Evolutionary conservation across 2,888 invertebrate species (phyloP).

Genomic region (Scotopteryx bipunctaria): DNA sequence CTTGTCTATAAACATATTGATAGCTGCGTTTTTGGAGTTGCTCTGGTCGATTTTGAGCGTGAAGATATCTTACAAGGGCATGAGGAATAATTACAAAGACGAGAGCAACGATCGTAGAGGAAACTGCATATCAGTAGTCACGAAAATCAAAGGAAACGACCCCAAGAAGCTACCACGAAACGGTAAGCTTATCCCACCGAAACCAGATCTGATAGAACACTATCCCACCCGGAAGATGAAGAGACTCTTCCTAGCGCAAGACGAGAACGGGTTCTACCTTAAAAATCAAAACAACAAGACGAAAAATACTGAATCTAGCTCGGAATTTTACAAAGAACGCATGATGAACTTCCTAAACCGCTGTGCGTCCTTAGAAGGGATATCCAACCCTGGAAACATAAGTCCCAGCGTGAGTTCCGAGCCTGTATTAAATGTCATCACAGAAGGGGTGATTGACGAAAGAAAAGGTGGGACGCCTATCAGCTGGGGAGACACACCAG

Average conservation of each 20-base stretch:
- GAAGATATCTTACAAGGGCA: conserved; percentile 84
- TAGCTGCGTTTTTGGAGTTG: conserved; percentile 82
- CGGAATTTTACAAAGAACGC: conserved; percentile 74
- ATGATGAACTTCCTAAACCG: conserved; percentile 75
- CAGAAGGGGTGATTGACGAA: conserved; percentile 49
- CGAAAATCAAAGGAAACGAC: conserved; percentile 82
- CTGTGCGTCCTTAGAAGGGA: conserved; percentile 65
- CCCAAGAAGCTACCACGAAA: conserved; percentile 66
- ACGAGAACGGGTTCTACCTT: conserved; percentile 70
- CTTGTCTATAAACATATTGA: conserved; percentile 83
- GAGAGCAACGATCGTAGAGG: conserved; percentile 72
- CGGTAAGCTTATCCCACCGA: conserved; percentile 67
- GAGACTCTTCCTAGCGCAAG: conserved; percentile 74
- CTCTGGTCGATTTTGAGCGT: conserved; percentile 85
- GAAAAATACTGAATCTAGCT: conserved; percentile 71
- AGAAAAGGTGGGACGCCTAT: conserved; percentile 56
- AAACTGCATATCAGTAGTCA: conserved; percentile 79
- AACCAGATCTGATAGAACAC: conserved; percentile 81
- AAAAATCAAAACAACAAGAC: conserved; percentile 74
- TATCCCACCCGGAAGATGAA: conserved; percentile 81
- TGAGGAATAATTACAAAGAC: conserved; percentile 84
- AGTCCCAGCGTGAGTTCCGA: conserved; percentile 67
- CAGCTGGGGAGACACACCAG: conserved; percentile 73
- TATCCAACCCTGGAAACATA: conserved; percentile 61
- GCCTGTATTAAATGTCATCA: conserved; percentile 59